A percentile compares a stretch with the other conserved stretches of the same genome.
Evolutionary conservation across 2,797 vertebrate species (phyloP).

Genomic region (Diplodus sargus): DNA sequence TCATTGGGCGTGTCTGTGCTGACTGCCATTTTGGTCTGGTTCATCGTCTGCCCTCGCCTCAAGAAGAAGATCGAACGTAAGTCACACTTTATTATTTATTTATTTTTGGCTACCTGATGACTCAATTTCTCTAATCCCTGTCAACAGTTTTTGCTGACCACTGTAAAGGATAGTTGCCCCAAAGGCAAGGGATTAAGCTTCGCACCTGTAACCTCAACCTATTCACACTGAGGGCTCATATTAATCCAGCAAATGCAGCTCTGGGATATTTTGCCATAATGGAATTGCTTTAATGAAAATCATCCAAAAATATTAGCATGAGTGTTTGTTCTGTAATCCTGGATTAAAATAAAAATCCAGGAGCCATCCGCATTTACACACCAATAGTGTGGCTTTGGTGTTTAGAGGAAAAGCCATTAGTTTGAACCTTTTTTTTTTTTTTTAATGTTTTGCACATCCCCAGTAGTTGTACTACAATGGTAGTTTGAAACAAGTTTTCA

Average conservation of each 20-base stretch:
- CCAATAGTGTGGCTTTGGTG: background rate
- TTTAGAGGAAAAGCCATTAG: background rate
- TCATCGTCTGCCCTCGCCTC: constrained; percentile 94
- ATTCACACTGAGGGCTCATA: constrained; percentile 4
- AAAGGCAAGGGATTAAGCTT: constrained; percentile 13
- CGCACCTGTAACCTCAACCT: constrained; percentile 15
- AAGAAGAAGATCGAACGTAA: constrained; percentile 98
- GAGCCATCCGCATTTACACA: constrained; percentile 6
- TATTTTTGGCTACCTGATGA: constrained; percentile 1
- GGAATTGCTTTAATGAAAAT: constrained; percentile 39
- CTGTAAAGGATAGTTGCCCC: background rate
- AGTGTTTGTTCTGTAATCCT: constrained; percentile 54
- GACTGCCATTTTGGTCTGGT: constrained; percentile 94
- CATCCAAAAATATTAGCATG: constrained; percentile 34
- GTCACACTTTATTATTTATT: constrained; percentile 65
- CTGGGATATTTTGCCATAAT: constrained; percentile 25
- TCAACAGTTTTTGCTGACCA: constrained; percentile 12
- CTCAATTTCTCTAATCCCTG: constrained; percentile 5
- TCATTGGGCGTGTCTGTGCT: constrained; percentile 89
- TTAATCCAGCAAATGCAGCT: constrained; percentile 59
- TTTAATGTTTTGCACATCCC: constrained; percentile 10
- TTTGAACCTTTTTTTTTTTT: constrained; percentile 7
- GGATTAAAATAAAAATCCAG: constrained; percentile 41
- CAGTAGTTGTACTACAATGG: background rate
- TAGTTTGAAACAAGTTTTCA: background rate